Percentiles rank a stretch among this genome's conserved stretches.
Conservation (phyloP, 2,797 vertebrate species). For the Enteromius unitaeniatus region DNA sequence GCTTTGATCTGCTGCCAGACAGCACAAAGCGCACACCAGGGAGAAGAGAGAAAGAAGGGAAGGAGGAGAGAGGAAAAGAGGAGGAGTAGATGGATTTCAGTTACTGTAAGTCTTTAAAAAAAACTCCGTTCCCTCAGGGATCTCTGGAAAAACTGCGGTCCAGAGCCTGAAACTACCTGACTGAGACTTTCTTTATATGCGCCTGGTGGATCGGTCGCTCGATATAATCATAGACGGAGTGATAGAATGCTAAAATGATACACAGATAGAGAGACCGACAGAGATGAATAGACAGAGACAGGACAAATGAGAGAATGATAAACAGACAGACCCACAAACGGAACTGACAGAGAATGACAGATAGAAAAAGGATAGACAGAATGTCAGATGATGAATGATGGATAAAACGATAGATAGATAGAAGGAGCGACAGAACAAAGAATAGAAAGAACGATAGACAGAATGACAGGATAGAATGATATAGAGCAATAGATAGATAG, state of each 20-base stretch:
- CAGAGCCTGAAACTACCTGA: neutral
- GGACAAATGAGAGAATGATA: neutral
- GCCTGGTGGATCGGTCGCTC: neutral
- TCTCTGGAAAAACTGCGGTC: constrained; percentile 18
- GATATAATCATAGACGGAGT: neutral
- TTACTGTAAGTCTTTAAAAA: constrained; percentile 61
- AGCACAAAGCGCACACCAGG: constrained; percentile 54
- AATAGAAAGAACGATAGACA: neutral
- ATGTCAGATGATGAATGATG: accelerated
- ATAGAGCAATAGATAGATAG: neutral
- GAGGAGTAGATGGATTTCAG: constrained; percentile 50
- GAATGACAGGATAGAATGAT: neutral
- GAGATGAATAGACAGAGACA: neutral
- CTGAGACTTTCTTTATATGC: constrained; percentile 8
- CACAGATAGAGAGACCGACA: neutral
- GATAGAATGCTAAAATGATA: neutral
- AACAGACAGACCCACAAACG: neutral
- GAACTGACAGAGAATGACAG: neutral
- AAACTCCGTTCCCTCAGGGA: constrained; percentile 46
- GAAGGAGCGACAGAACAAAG: neutral
- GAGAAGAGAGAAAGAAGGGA: constrained; percentile 32
- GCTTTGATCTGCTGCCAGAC: constrained; percentile 60
- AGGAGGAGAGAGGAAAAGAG: constrained; percentile 25
- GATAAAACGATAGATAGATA: neutral
- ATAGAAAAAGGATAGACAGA: neutral